Conservation (phyloP, 37 sponge, comb jelly and placozoan genomes). For the Oopsacas minuta region DNA sequence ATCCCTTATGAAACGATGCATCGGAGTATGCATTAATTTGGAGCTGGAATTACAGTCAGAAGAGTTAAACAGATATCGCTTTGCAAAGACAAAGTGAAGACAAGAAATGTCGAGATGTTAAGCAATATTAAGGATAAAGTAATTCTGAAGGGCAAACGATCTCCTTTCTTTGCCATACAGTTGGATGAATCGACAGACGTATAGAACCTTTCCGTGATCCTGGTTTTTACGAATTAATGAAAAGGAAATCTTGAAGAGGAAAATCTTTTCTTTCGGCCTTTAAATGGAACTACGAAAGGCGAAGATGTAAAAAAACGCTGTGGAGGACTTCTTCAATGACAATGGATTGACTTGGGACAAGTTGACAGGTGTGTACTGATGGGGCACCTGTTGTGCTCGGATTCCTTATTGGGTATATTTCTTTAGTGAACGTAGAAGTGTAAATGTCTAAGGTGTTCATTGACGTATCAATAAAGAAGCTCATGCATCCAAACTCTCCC, state of each 20-base stretch:
- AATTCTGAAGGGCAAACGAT: background rate
- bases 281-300: background rate
- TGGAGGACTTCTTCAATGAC: background rate
- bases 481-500: constrained; percentile 16
- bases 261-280: background rate
- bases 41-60: constrained; percentile 12
- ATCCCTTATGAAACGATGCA: constrained; percentile 4
- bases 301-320: background rate
- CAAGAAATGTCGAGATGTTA: constrained; percentile 11
- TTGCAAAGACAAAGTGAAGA: background rate
- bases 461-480: constrained; percentile 13
- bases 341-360: background rate
- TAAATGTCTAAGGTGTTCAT: constrained; percentile 11
- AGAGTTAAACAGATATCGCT: constrained; percentile 19
- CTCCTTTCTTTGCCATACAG: background rate
- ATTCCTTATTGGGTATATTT: background rate
- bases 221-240: background rate
- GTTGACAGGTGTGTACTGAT: background rate
- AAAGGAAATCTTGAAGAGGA: background rate
- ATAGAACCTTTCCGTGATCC: background rate
- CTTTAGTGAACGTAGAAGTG: constrained; percentile 14
- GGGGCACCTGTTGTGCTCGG: background rate
- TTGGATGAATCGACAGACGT: background rate
- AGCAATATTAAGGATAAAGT: constrained; percentile 4
- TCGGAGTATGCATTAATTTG: background rate